Percentiles rank a stretch among this genome's conserved stretches.
phyloP scores from a whole-genome alignment of 2,797 vertebrate species.

The Fratercula arctica region DNA sequence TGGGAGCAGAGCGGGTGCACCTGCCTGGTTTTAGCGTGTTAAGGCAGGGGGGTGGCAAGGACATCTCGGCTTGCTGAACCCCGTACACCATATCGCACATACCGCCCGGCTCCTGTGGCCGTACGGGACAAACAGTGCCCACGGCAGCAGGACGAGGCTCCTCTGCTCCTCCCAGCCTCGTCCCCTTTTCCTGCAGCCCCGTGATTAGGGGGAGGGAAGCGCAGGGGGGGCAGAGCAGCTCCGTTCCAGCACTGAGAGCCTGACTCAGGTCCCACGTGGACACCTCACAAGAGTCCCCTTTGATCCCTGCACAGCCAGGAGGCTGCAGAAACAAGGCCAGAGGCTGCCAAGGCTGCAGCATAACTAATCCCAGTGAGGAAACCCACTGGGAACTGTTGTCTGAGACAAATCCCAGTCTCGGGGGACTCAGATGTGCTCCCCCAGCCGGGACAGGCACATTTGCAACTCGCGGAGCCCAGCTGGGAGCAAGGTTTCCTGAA shows the following conservation, averaged over 20 bases:
- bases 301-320: background rate
- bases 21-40: background rate
- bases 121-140: background rate
- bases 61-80: background rate
- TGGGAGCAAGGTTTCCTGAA: conserved; percentile 7
- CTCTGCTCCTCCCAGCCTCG: background rate
- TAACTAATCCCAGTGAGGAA: background rate
- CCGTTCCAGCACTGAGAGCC: accelerated
- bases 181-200: background rate
- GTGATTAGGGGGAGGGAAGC: background rate
- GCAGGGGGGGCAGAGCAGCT: background rate
- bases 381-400: background rate
- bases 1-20: background rate
- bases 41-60: background rate
- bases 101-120: background rate
- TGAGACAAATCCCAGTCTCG: background rate
- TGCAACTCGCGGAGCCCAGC: background rate
- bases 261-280: background rate
- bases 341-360: background rate
- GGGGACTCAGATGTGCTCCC: background rate
- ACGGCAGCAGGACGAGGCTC: background rate
- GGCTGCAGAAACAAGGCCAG: background rate
- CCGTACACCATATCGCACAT: accelerated
- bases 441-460: background rate
- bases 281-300: background rate